Evolutionary conservation across 2,113 vertebrate genomes (phyloP).

Genomic region (Istiophorus platypterus): DNA sequence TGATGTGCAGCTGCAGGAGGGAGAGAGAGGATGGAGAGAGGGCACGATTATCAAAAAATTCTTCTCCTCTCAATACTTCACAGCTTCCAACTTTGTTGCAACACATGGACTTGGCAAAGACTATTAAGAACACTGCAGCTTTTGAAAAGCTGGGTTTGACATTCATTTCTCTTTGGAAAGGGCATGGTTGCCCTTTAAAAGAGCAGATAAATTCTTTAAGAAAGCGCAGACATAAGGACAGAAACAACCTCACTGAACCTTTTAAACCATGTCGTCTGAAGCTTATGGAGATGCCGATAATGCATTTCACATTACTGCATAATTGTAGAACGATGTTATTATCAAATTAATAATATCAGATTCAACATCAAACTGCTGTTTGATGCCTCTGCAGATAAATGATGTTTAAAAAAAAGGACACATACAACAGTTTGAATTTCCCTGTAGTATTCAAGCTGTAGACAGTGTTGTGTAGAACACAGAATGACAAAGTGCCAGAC

Average conservation of each 20-base stretch:
- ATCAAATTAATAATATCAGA: too few relatives aligned
- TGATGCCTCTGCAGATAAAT: conserved; percentile 67
- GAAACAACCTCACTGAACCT: conserved; percentile 49
- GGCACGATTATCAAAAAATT: conserved; percentile 36
- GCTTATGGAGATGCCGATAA: conserved; percentile 47
- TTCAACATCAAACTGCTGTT: conserved; percentile 51
- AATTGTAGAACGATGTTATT: conserved; percentile 63
- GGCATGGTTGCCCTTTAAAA: conserved; percentile 35
- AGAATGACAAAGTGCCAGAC: conserved; percentile 69
- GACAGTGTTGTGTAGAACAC: conserved; percentile 64
- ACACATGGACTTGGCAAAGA: conserved; percentile 44
- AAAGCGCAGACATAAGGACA: conserved; percentile 33
- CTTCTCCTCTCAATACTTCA: conserved; percentile 31
- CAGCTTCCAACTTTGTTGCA: conserved; percentile 40
- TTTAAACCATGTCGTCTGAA: conserved; percentile 32
- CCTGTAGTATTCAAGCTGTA: conserved; percentile 42
- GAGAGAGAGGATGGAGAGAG: conserved; percentile 55
- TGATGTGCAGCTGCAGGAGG: conserved; percentile 91
- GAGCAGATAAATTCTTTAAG: conserved; percentile 24
- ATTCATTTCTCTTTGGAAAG: conserved; percentile 33
- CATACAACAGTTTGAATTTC: conserved; percentile 60
- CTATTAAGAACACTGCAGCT: conserved; percentile 10
- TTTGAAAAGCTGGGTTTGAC: conserved; percentile 55
- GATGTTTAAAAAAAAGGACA: conserved; percentile 46
- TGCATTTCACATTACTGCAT: conserved; percentile 43